These are phyloP conservation scores for Caenorhabditis sp. DNA, from an alignment of 2,888 invertebrate genomes.

Conservation along the genomic window DNA sequence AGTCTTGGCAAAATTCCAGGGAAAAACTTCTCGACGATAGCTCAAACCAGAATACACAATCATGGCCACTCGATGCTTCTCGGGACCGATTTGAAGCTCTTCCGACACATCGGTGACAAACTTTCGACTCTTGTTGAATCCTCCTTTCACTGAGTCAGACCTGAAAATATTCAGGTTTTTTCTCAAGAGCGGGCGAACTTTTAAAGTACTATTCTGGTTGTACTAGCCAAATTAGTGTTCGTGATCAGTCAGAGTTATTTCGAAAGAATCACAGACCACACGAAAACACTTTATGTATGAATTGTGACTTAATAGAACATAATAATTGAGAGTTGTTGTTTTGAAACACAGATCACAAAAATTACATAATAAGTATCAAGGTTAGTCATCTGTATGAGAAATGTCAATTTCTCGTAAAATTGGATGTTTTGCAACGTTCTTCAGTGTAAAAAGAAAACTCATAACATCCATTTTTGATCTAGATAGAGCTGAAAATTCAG, in stretches of 20 bases:
- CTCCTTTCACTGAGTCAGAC: constrained; percentile 59
- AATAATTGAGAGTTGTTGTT: too few species aligned
- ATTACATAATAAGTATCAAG: too few species aligned
- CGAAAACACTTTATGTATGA: too few species aligned
- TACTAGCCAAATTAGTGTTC: neutral
- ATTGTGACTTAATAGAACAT: too few species aligned
- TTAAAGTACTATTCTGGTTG: neutral
- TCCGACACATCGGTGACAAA: constrained; percentile 68
- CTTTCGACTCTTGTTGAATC: constrained; percentile 66
- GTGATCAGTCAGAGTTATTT: neutral
- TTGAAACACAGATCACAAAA: too few species aligned
- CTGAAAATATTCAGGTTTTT: constrained; percentile 15
- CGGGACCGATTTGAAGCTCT: constrained; percentile 67
- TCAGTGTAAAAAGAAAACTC: too few species aligned
- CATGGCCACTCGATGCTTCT: constrained; percentile 65
- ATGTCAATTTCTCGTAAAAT: too few species aligned
- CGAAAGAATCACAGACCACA: too few species aligned
- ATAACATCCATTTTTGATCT: too few species aligned
- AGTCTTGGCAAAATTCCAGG: constrained; percentile 67
- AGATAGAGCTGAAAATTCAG: too few species aligned
- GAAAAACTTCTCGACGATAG: constrained; percentile 61
- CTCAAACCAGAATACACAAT: constrained; percentile 66
- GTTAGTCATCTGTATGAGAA: too few species aligned
- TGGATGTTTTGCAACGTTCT: too few species aligned
- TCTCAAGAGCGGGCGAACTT: neutral